Evolutionary conservation across 2,113 vertebrate genomes (phyloP).

Genomic region (Psophia crepitans): DNA sequence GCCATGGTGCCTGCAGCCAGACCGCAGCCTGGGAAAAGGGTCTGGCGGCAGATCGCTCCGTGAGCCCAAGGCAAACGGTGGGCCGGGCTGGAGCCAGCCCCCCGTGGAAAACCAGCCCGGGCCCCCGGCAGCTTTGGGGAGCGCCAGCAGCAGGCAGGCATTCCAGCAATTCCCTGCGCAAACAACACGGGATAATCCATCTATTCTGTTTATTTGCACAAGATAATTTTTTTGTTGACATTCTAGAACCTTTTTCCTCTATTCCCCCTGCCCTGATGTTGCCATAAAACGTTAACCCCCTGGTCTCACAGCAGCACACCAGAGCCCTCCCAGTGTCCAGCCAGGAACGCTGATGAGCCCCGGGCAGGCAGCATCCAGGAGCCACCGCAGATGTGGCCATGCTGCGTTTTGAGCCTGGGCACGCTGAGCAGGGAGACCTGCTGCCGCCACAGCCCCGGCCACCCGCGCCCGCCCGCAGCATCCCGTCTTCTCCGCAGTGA

Average conservation of each 20-base stretch:
- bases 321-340: neutral
- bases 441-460: rapidly evolving
- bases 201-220: slow-evolving; percentile 39
- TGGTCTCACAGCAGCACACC: rapidly evolving
- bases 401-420: neutral
- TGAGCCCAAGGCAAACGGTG: rapidly evolving
- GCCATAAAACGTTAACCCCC: neutral
- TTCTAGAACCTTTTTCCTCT: slow-evolving; percentile 13
- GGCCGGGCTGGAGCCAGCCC: neutral
- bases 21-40: neutral
- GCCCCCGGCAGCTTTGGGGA: neutral
- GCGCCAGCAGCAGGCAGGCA: neutral
- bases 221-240: slow-evolving; percentile 35
- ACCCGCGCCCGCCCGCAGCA: neutral
- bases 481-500: rapidly evolving
- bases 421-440: neutral
- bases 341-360: neutral
- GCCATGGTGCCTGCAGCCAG: rapidly evolving
- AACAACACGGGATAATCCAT: neutral
- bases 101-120: neutral
- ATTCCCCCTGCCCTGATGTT: neutral
- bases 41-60: neutral
- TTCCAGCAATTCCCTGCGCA: slow-evolving; percentile 33
- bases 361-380: neutral
- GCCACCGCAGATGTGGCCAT: rapidly evolving